A percentile compares a stretch with the other conserved stretches of the same genome.
Evolutionary conservation across 2,888 invertebrate species (phyloP).

Genomic region (Strigamia crassipes): DNA sequence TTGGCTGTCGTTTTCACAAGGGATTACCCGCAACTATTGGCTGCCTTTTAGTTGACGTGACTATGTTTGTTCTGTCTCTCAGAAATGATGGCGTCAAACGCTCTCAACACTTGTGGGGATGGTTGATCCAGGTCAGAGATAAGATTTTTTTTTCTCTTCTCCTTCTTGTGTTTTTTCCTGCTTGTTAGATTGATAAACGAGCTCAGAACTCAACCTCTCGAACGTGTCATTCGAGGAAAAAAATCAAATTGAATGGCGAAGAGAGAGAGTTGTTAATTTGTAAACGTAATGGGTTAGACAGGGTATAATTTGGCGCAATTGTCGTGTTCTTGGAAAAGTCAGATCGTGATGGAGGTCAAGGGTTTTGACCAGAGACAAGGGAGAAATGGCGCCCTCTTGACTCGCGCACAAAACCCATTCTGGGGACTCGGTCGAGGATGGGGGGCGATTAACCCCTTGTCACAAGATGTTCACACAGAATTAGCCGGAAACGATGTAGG

Average conservation of each 20-base stretch:
- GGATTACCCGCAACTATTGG: conserved; percentile 25
- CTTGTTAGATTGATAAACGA: no score
- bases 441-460: conserved; percentile 35
- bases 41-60: conserved; percentile 14
- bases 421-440: not conserved
- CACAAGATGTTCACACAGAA: conserved; percentile 20
- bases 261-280: not conserved
- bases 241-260: not conserved
- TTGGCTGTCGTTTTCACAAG: conserved; percentile 24
- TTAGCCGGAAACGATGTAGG: conserved; percentile 22
- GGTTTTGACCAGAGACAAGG: conserved; percentile 25
- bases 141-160: not conserved
- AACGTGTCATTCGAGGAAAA: not conserved
- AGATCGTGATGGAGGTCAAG: conserved; percentile 12
- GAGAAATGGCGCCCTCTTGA: conserved; percentile 42
- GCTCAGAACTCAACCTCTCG: not conserved
- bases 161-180: no score
- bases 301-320: conserved; percentile 6
- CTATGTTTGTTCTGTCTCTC: conserved; percentile 11
- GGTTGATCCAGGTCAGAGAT: not conserved
- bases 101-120: not conserved
- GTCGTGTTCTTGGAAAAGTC: not conserved
- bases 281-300: not conserved
- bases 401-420: conserved; percentile 15
- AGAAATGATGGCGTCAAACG: conserved; percentile 2